phyloP scores from a whole-genome alignment of 1,140 invertebrate species.

The Phthorimaea operculella region DNA sequence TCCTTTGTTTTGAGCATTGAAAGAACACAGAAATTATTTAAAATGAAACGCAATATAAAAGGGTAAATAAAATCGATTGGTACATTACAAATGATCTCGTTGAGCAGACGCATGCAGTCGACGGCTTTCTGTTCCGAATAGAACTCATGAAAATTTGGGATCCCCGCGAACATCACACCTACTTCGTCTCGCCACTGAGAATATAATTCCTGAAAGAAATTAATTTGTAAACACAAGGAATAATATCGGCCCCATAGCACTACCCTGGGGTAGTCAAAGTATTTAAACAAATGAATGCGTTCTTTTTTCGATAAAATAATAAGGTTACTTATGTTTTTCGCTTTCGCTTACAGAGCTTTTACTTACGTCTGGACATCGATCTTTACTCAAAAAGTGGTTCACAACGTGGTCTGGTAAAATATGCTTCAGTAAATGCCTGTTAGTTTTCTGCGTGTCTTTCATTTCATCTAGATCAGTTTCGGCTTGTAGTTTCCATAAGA shows the following conservation, averaged over 20 bases:
- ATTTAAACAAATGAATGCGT: too few species aligned
- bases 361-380: slow-evolving; percentile 76
- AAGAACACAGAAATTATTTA: too few species aligned
- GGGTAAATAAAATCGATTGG: slow-evolving; percentile 19
- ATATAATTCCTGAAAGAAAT: slow-evolving; percentile 83
- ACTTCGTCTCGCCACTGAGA: slow-evolving; percentile 93
- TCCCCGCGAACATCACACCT: slow-evolving; percentile 97
- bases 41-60: background rate
- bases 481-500: slow-evolving; percentile 95
- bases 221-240: slow-evolving; percentile 22
- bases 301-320: too few species aligned
- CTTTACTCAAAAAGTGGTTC: slow-evolving; percentile 88
- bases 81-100: slow-evolving; percentile 94
- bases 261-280: too few species aligned
- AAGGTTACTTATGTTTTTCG: too few species aligned
- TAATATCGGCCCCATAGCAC: slow-evolving; percentile 2
- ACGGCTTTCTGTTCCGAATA: slow-evolving; percentile 98
- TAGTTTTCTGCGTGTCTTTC: slow-evolving; percentile 87
- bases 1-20: too few species aligned
- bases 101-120: slow-evolving; percentile 96
- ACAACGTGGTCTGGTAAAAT: slow-evolving; percentile 97
- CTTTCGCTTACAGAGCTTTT: background rate
- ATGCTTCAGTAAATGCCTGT: slow-evolving; percentile 88
- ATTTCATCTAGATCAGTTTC: slow-evolving; percentile 92
- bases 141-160: slow-evolving; percentile 98